Conservation (phyloP, 2,113 vertebrate genomes). For the cat (Felis catus) region F.catus_Fca126_mat1.0 CM031411.1:1864001-1864500, state of each 20-base stretch:
- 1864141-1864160: not conserved
- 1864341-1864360: accelerated
- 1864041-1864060: accelerated
- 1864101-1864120: accelerated
- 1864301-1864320: not conserved
- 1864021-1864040: not conserved
- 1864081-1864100: not conserved
- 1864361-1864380: too few species aligned
- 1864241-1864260: not conserved
- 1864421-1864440: accelerated
- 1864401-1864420: not conserved
- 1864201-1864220: accelerated
- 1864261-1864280: accelerated
- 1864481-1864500: accelerated
- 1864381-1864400: not conserved
- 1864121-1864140: not conserved
- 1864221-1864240: too few species aligned
- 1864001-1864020: not conserved
- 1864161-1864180: not conserved
- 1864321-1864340: too few species aligned
- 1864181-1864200: not conserved
- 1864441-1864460: accelerated
- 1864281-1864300: not conserved
- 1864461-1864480: not conserved
- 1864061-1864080: accelerated